Evolutionary conservation across 1,140 invertebrate genomes (phyloP).

Genomic region (Heliconius hermathena): DNA sequence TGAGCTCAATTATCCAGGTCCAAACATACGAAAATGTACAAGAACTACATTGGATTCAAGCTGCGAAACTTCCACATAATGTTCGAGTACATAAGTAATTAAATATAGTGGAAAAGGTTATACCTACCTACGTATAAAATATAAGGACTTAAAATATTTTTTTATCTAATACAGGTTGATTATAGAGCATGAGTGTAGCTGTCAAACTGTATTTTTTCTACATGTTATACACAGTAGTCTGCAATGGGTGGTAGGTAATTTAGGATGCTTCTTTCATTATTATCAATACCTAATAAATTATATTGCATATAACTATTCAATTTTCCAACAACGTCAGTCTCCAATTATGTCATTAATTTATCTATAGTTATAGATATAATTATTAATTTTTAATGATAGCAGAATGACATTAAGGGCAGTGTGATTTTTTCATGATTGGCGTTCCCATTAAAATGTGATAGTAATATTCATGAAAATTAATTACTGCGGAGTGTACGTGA

Average conservation of each 20-base stretch:
- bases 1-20: no score
- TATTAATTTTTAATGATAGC: slow-evolving; percentile 52
- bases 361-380: slow-evolving; percentile 40
- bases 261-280: neutral
- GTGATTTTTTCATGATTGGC: slow-evolving; percentile 58
- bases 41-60: no score
- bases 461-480: slow-evolving; percentile 47
- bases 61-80: no score
- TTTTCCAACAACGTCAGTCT: slow-evolving; percentile 46
- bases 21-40: no score
- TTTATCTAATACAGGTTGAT: no score
- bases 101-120: no score
- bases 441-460: slow-evolving; percentile 56
- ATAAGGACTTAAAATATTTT: no score
- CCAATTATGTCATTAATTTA: slow-evolving; percentile 47
- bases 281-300: neutral
- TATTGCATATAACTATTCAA: slow-evolving; percentile 44
- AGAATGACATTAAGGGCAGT: slow-evolving; percentile 57
- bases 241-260: neutral
- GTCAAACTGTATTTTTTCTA: no score
- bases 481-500: slow-evolving; percentile 63
- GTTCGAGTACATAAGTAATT: no score
- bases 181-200: no score
- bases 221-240: no score
- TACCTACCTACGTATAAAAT: no score